Evolutionary conservation across 2,888 invertebrate genomes (phyloP), one percentile per base, ranked within the genome.

Genomic region (Pheosia gnoma): DNA sequence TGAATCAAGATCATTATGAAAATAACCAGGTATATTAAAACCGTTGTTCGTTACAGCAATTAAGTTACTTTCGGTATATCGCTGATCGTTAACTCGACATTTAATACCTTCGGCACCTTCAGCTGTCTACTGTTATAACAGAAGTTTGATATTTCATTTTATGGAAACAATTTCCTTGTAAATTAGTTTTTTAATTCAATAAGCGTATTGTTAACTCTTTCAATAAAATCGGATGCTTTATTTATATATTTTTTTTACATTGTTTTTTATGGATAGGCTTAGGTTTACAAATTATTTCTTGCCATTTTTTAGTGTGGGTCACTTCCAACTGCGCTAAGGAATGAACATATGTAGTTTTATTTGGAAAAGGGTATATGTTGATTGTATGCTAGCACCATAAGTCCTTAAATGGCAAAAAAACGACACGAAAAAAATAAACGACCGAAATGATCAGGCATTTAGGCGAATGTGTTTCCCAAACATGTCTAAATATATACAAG

Each of bases 401-500:
- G 25, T 25, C 0, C 0, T 2, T 25, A 25, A 25, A 25, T 25
- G n/a, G 9, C 47, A 66, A 73, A 73, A 64, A 58, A 63, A 60
- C n/a, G 10, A 60, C 57, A 51, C 43, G 1, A 25, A 25, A 25
- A 25, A 25, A 1, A 25, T 25, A 25, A 25, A 25, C 25, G 25
- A 25, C 25, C 25, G 25, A 25, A 25, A 25, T 25, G 25, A 25
- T 25, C 25, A 25, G 25, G 25, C 25, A 25, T 25, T 25, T 25
- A 25, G 25, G 25, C 25, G 25, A 25, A 25, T 25, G 25, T 53
- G 49, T 60, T 68, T 64, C 62, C 57, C 57, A 61, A 55, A 59
- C 38, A 56, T 62, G 49, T 49, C 53, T 61, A 65, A 65, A 77
- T 77, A 72, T 68, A 74, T 63, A 70, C 72, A 74, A 77, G 61